Percentiles rank a stretch among this genome's conserved stretches.
Evolutionary conservation across 1,140 invertebrate genomes (phyloP).

Genomic region (Coboldia fuscipes): DNA sequence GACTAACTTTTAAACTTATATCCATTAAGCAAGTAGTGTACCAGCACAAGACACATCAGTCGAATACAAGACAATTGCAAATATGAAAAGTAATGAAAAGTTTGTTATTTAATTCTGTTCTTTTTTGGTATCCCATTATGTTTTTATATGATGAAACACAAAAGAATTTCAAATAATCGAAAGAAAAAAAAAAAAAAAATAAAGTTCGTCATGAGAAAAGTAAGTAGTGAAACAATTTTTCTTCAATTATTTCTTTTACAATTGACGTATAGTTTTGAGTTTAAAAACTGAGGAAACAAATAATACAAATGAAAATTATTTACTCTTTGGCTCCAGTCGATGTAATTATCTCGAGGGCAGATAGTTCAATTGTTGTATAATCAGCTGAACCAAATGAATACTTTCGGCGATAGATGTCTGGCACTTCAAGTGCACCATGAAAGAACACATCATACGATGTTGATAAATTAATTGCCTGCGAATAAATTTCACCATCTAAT

Average conservation of each 20-base stretch:
- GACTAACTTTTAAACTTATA: slow-evolving; percentile 31
- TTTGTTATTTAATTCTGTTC: no score
- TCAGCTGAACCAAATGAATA: slow-evolving; percentile 23
- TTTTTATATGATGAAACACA: no score
- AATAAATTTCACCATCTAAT: slow-evolving; percentile 43
- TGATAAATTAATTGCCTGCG: slow-evolving; percentile 42
- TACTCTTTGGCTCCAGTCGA: slow-evolving; percentile 16
- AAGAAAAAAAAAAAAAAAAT: neutral
- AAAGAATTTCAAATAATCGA: neutral
- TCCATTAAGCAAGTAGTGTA: no score
- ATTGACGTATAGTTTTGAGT: no score
- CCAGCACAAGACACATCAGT: neutral
- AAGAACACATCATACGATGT: slow-evolving; percentile 33
- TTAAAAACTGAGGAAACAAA: no score
- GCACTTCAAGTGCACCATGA: slow-evolving; percentile 30
- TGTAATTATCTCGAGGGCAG: slow-evolving; percentile 21
- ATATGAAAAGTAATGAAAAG: neutral
- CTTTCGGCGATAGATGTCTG: slow-evolving; percentile 29
- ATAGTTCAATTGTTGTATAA: slow-evolving; percentile 18
- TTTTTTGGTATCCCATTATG: no score
- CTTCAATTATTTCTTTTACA: no score
- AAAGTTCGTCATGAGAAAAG: neutral
- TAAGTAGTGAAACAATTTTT: no score
- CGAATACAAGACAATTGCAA: neutral
- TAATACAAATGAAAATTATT: slow-evolving; percentile 1